Evolutionary conservation across 2,113 vertebrate genomes (phyloP), one percentile per base, ranked within the genome.

Genomic region (Psephotus haematonotus): DNA sequence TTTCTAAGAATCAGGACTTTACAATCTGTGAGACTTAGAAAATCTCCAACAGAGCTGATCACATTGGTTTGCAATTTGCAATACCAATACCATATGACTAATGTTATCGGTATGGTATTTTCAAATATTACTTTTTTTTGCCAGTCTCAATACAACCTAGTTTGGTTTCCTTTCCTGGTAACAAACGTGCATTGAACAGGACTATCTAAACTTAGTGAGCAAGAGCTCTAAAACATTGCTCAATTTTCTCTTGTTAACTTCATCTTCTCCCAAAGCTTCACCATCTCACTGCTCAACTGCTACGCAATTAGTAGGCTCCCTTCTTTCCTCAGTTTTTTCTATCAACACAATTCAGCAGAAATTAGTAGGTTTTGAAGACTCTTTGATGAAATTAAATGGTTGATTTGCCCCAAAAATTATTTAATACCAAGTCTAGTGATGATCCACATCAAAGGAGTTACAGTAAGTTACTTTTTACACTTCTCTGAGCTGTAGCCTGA

Each of bases 101-200:
- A 78, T 28, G 7, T 39, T 90, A 95, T 55, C 39, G 2, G 2
- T 52, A 76, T 11, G 44, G n/a, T 57, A 81, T 80, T 90, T 90
- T 92, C 71, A 93, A 88, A 31, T 86, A 77, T 5, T 47, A 41
- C 37, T 88, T 68, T 37, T 71, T 60, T 94, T 78, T 90, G 41
- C n/a, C 33, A 41, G 29, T 55, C 39, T 64, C 33, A 55, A 5
- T 55, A 76, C 25, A 90, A 79, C 12, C 24, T 57, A 29, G 10
- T 25, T 64, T 80, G 17, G 33, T 94, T 80, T 90, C 23, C 49
- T 82, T 76, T 69, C 47, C 65, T 63, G 37, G 53, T 41, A 83
- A 52, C 18, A 83, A 28, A 69, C 28, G 14, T 67, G 63, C 35
- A 35, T 35, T 62, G 41, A 86, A 60, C 2, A 6, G 13, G 29